These are phyloP conservation scores for Tachysurus vachellii DNA, from an alignment of 2,113 vertebrate genomes.

Conservation along the genomic window DNA sequence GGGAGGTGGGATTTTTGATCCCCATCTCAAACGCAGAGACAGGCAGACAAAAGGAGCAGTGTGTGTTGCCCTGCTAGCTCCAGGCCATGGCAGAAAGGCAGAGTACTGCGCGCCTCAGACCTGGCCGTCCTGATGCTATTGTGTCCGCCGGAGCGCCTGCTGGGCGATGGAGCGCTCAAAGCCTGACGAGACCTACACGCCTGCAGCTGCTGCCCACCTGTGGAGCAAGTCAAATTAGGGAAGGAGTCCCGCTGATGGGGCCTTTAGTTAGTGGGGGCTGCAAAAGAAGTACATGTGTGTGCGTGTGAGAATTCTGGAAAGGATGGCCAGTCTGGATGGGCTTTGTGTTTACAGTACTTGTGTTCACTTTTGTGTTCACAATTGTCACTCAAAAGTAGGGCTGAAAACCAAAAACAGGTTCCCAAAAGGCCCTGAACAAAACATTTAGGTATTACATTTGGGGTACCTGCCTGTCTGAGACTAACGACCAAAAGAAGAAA, in stretches of 20 bases:
- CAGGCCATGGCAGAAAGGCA: constrained; percentile 80
- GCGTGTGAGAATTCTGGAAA: constrained; percentile 80
- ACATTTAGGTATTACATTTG: not conserved
- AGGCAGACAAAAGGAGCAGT: constrained; percentile 89
- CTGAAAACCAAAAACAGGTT: constrained; percentile 1
- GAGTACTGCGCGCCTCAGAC: constrained; percentile 69
- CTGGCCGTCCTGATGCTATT: constrained; percentile 80
- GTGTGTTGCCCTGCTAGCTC: constrained; percentile 87
- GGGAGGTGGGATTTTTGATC: constrained; percentile 76
- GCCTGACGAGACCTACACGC: constrained; percentile 83
- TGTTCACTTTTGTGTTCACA: constrained; percentile 3
- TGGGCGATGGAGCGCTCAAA: constrained; percentile 75
- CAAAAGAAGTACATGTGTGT: constrained; percentile 63
- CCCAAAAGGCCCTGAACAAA: not conserved
- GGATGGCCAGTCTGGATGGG: constrained; percentile 71
- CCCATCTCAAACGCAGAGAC: constrained; percentile 81
- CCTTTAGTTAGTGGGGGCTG: constrained; percentile 76
- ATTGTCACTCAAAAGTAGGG: constrained; percentile 29
- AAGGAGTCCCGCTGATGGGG: constrained; percentile 82
- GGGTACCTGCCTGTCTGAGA: not conserved
- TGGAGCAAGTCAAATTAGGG: constrained; percentile 94
- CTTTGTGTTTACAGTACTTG: constrained; percentile 59
- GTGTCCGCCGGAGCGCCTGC: constrained; percentile 79
- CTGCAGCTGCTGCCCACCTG: constrained; percentile 93
- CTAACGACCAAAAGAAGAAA: not conserved